Base-by-base conservation (phyloP, 2,113 vertebrate species). In the Malaclemys terrapin region DNA sequence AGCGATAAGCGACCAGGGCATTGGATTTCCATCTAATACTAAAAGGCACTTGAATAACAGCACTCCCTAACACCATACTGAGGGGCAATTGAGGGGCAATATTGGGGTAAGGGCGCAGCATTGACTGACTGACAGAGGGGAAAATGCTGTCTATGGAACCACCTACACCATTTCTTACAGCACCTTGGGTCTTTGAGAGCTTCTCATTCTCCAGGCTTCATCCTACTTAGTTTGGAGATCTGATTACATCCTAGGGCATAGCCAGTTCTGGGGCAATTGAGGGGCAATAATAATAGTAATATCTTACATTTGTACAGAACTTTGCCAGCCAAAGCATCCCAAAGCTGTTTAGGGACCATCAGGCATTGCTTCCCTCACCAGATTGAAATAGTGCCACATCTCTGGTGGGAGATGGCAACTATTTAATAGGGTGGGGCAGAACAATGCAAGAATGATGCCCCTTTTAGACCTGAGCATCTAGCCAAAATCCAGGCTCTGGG, bases 61-160 rank as follows among this genome's bases (percentile, higher is more conserved):
- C 5, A 31, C 69, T 12, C 75, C 56, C 20, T 0, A 16, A 25
- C 72, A 3, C 20, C 10, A 1, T 4, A 42, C 42, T 42, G 42
- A 42, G 42, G 42, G 38, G 38, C 38, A 42, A 42, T 42, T 42
- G 38, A 42, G 38, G 38, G 42, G 42, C 42, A 42, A 42, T 42
- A n/a, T 2, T 10, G 59, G 89, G 69, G 14, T 31, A 24, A 25
- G 2, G 0, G 0, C 13, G 16, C 29, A 38, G 11, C 0, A 2
- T 10, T 47, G 81, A 35, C 86, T 31, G 1, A 65, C 57, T 31
- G 27, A 25, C 57, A 2, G 17, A 27, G 57, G 80, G 52, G n/a
- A 20, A 82, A 10, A 1, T 1, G 20, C 22, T 84, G 81, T 79
- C 45, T 12, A 3, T 12, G 27, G 27, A 83, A 6, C 45, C 45